Base-by-base conservation (phyloP, 2,113 vertebrate species). In the Falcunculus frontatus region DNA sequence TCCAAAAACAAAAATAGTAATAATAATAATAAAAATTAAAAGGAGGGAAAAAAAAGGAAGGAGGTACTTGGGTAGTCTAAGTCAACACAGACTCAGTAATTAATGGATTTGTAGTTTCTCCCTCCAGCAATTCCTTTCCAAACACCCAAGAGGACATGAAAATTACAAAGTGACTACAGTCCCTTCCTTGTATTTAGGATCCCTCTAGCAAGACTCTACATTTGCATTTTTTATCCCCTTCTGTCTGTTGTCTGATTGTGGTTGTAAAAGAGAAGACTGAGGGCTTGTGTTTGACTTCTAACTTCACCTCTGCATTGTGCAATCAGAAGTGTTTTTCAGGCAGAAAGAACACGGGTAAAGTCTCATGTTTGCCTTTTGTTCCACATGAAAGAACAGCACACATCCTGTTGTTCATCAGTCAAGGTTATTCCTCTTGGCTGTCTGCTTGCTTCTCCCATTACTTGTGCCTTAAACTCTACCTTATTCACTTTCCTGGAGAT, bases 351-450 rank as follows among this genome's bases (percentile, higher is more conserved):
- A 95, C 1, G 9, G 33, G 25, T 77, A 55, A 91, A 81, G 80
- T 87, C 92, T 96, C 84, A 18, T 93, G 94, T 93, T 97, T 93
- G 90, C 62, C 77, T 95, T 93, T 91, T 93, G 93, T 96, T 96
- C 86, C 80, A 89, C 91, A 59, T 87, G 90, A 87, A 89, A 89
- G 80, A 68, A 67, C 77, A 87, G 86, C 77, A 89, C 80, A 85
- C 64, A 65, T 92, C 80, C 77, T 82, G 49, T 87, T 93, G 86
- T 91, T 95, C 80, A 64, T 84, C 65, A 91, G 63, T 70, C 91
- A 96, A 88, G 94, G 86, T 95, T 87, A 95, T 90, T 95, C 83
- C 69, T 84, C 70, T 87, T 82, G 89, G n/a, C 90, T 94, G 49
- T 79, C 76, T 95, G 77, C 95, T 91, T 82, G 65, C 37, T 89